A percentile compares a stretch with the other conserved stretches of the same genome.
Evolutionary conservation across 2,113 vertebrate species (phyloP).

Genomic region (Brienomyrus longianalis): DNA sequence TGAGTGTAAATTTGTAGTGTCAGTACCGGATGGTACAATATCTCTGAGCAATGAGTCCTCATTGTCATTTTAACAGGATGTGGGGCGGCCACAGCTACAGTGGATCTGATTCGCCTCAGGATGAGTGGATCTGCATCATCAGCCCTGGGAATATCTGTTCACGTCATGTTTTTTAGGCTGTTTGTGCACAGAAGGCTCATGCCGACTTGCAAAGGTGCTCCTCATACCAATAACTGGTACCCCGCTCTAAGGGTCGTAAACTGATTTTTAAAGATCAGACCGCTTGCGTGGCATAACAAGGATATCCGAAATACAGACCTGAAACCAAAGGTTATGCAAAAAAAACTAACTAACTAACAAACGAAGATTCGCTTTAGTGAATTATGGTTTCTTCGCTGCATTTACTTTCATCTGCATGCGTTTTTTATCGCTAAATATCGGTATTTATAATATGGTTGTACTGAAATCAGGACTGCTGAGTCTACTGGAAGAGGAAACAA

Average conservation of each 20-base stretch:
- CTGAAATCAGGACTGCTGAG: not conserved
- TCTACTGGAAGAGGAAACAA: not conserved
- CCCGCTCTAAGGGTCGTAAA: not conserved
- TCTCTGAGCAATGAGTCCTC: not conserved
- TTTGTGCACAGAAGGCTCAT: not conserved
- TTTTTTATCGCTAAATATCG: not conserved
- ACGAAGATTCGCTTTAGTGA: not conserved
- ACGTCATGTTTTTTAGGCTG: not conserved
- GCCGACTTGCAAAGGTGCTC: not conserved
- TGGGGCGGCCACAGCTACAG: not conserved
- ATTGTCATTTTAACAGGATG: not conserved
- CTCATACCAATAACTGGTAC: not conserved
- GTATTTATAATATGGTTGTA: not conserved
- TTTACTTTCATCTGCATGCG: not conserved
- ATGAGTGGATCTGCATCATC: not conserved
- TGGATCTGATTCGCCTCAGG: not conserved
- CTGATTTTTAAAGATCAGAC: not conserved
- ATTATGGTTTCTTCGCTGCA: not conserved
- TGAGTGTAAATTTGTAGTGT: not conserved
- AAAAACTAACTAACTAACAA: not conserved
- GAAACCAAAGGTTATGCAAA: not conserved
- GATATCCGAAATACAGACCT: not conserved
- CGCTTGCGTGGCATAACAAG: not conserved
- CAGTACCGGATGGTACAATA: not conserved
- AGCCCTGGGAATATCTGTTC: not conserved